Evolutionary conservation across 2,797 vertebrate genomes (phyloP).

Genomic region (Sebastiscus albofasciatus): DNA sequence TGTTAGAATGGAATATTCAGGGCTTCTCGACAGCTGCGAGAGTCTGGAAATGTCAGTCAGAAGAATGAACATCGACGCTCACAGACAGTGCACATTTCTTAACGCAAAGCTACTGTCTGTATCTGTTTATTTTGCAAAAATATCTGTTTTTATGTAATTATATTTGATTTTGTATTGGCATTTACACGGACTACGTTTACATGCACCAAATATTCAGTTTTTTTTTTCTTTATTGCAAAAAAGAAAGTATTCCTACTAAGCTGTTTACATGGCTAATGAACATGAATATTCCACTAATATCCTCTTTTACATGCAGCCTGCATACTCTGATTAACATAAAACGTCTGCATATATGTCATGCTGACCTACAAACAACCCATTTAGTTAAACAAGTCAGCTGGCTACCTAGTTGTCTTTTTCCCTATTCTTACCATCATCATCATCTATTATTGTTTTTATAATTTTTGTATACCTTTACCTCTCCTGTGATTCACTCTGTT

Average conservation of each 20-base stretch:
- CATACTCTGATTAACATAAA: too few relatives aligned
- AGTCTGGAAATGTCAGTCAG: not conserved
- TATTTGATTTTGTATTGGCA: not conserved
- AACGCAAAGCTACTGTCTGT: not conserved
- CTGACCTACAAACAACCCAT: too few relatives aligned
- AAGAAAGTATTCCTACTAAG: not conserved
- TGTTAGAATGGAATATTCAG: not conserved
- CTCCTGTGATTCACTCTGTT: too few relatives aligned
- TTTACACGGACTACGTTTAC: not conserved
- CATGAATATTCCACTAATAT: not conserved
- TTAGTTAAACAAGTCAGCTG: too few relatives aligned
- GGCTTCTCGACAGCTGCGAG: not conserved
- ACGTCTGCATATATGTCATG: too few relatives aligned
- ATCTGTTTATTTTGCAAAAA: not conserved
- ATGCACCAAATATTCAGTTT: not conserved
- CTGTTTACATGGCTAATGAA: not conserved
- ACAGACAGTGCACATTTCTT: not conserved
- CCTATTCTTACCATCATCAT: too few relatives aligned
- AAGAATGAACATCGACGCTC: not conserved
- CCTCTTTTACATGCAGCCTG: too few relatives aligned
- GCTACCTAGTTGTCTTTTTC: too few relatives aligned
- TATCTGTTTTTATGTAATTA: not conserved
- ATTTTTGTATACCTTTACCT: too few relatives aligned
- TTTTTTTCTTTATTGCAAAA: not conserved
- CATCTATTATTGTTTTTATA: too few relatives aligned